Percentiles rank a stretch among this genome's conserved stretches.
These are phyloP conservation scores for Okapia johnstoni DNA, from an alignment of 2,113 vertebrate genomes.

Conservation along the genomic window DNA sequence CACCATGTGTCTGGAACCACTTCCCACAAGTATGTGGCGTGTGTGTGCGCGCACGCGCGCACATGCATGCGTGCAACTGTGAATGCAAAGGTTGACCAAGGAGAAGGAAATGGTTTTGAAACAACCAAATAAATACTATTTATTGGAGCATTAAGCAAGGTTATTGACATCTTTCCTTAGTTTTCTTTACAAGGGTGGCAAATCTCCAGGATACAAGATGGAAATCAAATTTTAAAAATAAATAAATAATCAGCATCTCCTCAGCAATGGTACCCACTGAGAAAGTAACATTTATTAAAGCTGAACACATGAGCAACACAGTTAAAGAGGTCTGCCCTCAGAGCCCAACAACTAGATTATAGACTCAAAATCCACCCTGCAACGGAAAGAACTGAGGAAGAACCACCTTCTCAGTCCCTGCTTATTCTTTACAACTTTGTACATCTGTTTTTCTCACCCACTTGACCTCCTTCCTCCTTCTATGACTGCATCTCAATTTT, in stretches of 20 bases:
- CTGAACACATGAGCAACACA: background rate
- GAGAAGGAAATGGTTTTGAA: slow-evolving; percentile 18
- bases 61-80: background rate
- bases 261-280: background rate
- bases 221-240: background rate
- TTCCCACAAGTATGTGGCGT: background rate
- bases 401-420: background rate
- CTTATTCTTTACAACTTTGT: background rate
- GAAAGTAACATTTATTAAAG: background rate
- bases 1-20: background rate
- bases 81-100: accelerated
- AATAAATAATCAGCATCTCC: background rate
- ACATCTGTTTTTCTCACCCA: background rate
- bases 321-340: background rate
- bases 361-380: background rate
- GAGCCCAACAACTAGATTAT: background rate
- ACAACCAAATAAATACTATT: background rate
- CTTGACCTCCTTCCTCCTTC: background rate
- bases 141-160: background rate
- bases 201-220: background rate
- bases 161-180: background rate
- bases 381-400: background rate
- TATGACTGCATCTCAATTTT: background rate
- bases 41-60: accelerated
- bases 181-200: background rate